Percentiles rank a stretch among this genome's conserved stretches.
Conservation (phyloP, 2,797 vertebrate genomes). For the Alfaro cultratus region DNA sequence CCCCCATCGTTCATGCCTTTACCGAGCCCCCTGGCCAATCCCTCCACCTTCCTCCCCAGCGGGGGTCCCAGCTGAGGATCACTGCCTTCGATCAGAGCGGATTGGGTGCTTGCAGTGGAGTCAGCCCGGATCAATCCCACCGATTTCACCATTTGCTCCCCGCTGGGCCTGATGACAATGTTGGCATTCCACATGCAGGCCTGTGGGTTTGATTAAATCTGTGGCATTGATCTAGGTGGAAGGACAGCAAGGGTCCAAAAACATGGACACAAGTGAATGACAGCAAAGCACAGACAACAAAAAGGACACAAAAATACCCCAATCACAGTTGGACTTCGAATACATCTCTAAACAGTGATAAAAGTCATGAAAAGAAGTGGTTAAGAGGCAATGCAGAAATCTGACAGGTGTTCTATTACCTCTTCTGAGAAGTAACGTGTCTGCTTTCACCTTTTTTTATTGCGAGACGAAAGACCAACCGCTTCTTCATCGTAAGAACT, state of each 20-base stretch:
- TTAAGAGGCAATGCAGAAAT: conserved; percentile 14
- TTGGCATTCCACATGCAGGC: conserved; percentile 83
- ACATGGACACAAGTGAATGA: conserved; percentile 35
- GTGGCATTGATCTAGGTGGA: conserved; percentile 72
- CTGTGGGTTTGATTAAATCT: conserved; percentile 81
- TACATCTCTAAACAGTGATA: conserved; percentile 1
- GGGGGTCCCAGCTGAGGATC: conserved; percentile 79
- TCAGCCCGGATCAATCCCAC: conserved; percentile 80
- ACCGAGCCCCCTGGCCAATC: conserved; percentile 12
- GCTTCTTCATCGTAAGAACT: conserved; percentile 53
- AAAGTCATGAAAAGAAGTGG: conserved; percentile 22
- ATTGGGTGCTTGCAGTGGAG: conserved; percentile 69
- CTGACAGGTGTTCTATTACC: conserved; percentile 25
- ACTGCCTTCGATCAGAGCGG: conserved; percentile 78
- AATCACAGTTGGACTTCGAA: conserved; percentile 24
- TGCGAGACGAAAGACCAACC: conserved; percentile 9
- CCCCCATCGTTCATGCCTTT: conserved; percentile 32
- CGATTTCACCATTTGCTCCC: conserved; percentile 81
- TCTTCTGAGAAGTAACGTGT: conserved; percentile 1
- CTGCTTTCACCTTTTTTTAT: conserved; percentile 3
- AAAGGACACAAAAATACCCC: conserved; percentile 22
- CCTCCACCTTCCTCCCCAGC: conserved; percentile 53
- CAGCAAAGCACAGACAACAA: conserved; percentile 37
- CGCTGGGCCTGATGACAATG: conserved; percentile 84
- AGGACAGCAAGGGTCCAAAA: conserved; percentile 56